These are phyloP conservation scores for Synanthedon myopaeformis DNA, from an alignment of 2,888 invertebrate genomes.

Conservation along the genomic window DNA sequence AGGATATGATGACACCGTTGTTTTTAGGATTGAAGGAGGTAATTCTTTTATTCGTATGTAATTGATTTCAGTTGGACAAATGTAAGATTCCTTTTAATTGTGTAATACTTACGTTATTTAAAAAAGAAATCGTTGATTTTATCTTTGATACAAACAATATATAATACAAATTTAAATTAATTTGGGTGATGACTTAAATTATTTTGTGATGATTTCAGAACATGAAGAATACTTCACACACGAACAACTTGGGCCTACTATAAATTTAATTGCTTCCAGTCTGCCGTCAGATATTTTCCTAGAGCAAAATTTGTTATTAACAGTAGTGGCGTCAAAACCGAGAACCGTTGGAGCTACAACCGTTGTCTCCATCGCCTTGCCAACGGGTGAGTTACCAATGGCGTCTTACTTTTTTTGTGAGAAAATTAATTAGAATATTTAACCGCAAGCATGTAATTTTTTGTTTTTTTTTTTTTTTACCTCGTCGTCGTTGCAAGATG, in stretches of 20 bases:
- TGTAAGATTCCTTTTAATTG: too few relatives aligned
- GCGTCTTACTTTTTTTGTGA: background rate
- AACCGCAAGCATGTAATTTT: background rate
- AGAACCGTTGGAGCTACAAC: conserved; percentile 44
- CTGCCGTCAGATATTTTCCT: conserved; percentile 28
- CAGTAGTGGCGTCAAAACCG: conserved; percentile 30
- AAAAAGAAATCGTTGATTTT: too few relatives aligned
- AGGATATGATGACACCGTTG: conserved; percentile 37
- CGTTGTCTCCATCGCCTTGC: conserved; percentile 33
- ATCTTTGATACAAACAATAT: too few relatives aligned
- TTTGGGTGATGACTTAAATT: too few relatives aligned
- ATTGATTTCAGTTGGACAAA: too few relatives aligned
- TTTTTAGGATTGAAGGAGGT: conserved; percentile 35
- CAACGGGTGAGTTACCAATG: conserved; percentile 25
- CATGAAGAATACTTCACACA: conserved; percentile 20
- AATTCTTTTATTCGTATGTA: conserved; percentile 4
- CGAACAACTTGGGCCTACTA: conserved; percentile 10
- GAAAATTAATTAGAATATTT: background rate
- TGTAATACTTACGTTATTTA: too few relatives aligned
- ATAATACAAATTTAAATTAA: too few relatives aligned
- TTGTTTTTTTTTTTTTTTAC: background rate
- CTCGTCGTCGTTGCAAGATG: too few relatives aligned
- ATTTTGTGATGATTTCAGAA: conserved; percentile 17
- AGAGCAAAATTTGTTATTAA: conserved; percentile 23
- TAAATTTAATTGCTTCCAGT: conserved; percentile 17